A percentile compares a stretch with the other conserved stretches of the same genome.
Conservation (phyloP, 1,140 invertebrate genomes). For the Leptinotarsa defecta region DNA sequence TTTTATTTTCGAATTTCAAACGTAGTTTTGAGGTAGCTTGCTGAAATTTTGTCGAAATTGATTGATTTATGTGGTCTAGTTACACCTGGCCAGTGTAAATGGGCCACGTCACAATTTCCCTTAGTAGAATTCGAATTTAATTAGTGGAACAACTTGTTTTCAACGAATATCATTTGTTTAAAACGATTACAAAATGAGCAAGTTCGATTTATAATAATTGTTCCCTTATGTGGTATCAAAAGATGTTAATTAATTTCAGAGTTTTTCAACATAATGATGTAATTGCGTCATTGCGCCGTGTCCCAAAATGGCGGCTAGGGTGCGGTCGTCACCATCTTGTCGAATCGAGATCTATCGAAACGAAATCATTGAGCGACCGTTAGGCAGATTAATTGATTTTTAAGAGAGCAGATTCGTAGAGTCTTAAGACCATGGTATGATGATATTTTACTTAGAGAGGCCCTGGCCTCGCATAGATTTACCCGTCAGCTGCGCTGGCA, state of each 20-base stretch:
- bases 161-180: neutral
- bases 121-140: neutral
- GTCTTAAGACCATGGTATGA: constrained; percentile 13
- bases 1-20: neutral
- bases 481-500: constrained; percentile 11
- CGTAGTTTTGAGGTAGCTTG: constrained; percentile 3
- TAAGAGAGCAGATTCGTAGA: too few species aligned
- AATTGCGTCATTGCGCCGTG: constrained; percentile 13
- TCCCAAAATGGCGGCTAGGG: constrained; percentile 23
- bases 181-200: constrained; percentile 10
- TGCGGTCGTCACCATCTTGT: constrained; percentile 23
- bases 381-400: neutral
- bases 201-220: neutral
- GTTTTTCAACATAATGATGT: constrained; percentile 19
- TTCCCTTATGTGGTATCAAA: constrained; percentile 17
- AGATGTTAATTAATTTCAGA: constrained; percentile 22
- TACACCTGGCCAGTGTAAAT: constrained; percentile 26
- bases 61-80: neutral
- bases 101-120: neutral
- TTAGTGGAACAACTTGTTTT: too few species aligned
- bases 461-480: constrained; percentile 9
- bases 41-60: constrained; percentile 17
- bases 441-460: constrained; percentile 4
- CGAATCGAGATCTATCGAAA: constrained; percentile 3
- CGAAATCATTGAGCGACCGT: constrained; percentile 2